Conservation (phyloP, 2,113 vertebrate species). For the Pollimyrus isidori region DNA sequence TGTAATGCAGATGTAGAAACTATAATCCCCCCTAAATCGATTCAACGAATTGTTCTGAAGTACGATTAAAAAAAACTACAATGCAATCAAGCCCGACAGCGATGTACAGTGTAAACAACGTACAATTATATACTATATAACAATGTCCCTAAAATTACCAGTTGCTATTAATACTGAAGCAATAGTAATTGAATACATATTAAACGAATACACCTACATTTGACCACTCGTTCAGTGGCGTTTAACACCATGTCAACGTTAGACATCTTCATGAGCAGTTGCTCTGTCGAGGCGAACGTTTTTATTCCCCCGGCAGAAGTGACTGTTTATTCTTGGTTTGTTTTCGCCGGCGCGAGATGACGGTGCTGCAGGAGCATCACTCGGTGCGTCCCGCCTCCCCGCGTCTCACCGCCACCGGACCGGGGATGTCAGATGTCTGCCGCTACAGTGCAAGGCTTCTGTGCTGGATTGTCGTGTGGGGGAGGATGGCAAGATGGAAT, state of each 20-base stretch:
- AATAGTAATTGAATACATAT: neutral
- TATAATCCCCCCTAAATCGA: neutral
- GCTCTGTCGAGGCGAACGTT: conserved; percentile 54
- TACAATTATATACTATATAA: neutral
- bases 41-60: neutral
- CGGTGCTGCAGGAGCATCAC: conserved; percentile 67
- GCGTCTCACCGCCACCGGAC: conserved; percentile 47
- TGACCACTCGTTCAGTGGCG: conserved; percentile 68
- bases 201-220: conserved; percentile 61
- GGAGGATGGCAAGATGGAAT: conserved; percentile 50
- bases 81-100: neutral
- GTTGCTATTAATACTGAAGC: neutral
- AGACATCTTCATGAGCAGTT: conserved; percentile 74
- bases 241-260: conserved; percentile 72
- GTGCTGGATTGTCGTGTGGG: conserved; percentile 58
- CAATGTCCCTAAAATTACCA: neutral
- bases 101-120: neutral
- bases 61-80: neutral
- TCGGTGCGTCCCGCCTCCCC: conserved; percentile 51
- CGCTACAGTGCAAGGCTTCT: conserved; percentile 51
- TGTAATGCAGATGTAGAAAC: neutral
- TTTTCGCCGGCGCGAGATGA: conserved; percentile 50
- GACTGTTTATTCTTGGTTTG: conserved; percentile 41
- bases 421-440: conserved; percentile 41
- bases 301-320: conserved; percentile 42